Percentiles rank a stretch among this genome's conserved stretches.
Evolutionary conservation across 64 coral and sea anemone species (phyloP).

Genomic region (Acropora yongei): DNA sequence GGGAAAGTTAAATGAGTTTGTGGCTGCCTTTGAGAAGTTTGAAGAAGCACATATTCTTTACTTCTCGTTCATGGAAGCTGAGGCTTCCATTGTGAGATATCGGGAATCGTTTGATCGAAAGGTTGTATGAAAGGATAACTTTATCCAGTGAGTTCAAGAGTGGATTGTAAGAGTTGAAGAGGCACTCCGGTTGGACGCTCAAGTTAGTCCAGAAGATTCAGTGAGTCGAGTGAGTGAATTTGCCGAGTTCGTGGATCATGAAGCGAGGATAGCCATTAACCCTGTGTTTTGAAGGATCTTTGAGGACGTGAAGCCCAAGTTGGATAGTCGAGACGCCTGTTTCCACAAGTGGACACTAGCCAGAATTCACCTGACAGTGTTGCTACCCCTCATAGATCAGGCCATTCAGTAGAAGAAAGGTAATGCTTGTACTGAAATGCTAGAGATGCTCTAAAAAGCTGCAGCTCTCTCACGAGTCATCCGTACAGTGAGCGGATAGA

Average conservation of each 20-base stretch:
- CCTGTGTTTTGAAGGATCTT: slow-evolving; percentile 12
- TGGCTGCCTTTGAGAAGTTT: neutral
- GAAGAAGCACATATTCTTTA: neutral
- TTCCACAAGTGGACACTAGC: neutral
- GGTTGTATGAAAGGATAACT: neutral
- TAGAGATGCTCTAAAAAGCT: neutral
- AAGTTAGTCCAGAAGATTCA: neutral
- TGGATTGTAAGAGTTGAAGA: neutral
- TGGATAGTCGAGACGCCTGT: neutral
- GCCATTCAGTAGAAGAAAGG: neutral
- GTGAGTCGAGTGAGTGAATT: neutral
- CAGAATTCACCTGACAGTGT: neutral
- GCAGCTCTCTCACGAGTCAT: neutral
- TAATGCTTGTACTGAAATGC: neutral
- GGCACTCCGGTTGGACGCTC: neutral
- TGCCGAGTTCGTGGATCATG: slow-evolving; percentile 9
- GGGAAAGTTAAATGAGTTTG: neutral
- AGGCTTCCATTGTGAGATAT: neutral
- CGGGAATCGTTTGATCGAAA: neutral
- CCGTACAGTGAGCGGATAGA: neutral
- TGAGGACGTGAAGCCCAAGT: slow-evolving; percentile 11
- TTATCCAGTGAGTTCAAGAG: neutral
- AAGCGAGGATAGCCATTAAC: neutral
- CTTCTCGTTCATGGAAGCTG: neutral
- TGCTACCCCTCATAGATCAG: neutral